phyloP scores from a whole-genome alignment of 2,113 vertebrate genomes.

The Eudyptes chrysolophus region DNA sequence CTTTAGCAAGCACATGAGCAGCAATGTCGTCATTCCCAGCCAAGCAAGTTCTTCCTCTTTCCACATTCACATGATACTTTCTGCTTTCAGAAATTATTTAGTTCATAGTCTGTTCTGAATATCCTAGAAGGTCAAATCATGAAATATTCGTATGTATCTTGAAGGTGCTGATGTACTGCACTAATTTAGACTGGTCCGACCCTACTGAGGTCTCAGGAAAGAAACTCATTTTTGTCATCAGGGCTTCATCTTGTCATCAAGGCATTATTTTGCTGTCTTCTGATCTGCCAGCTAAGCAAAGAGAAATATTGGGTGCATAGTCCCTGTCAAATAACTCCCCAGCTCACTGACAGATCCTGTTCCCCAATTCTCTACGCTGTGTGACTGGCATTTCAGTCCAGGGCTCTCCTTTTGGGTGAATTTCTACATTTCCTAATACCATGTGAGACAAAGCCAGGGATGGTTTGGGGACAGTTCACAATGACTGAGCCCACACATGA shows the following conservation, averaged over 20 bases:
- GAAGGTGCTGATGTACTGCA: not conserved
- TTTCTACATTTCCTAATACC: not conserved
- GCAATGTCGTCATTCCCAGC: not conserved
- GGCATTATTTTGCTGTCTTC: not conserved
- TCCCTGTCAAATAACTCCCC: not conserved
- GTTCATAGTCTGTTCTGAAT: not conserved
- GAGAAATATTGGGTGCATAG: not conserved
- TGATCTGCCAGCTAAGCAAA: not conserved
- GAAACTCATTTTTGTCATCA: not conserved
- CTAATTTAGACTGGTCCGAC: not conserved
- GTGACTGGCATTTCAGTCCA: not conserved
- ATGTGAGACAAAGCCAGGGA: not conserved
- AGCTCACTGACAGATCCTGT: not conserved
- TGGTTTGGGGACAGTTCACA: not conserved
- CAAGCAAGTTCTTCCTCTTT: not conserved
- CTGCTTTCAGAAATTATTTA: not conserved
- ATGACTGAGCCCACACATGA: not conserved
- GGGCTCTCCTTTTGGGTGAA: not conserved
- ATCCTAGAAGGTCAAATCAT: not conserved
- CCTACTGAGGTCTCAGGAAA: not conserved
- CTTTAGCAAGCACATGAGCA: not conserved
- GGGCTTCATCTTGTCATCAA: not conserved
- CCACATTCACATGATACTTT: not conserved
- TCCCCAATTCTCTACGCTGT: rapidly evolving
- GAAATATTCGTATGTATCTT: not conserved